Percentiles rank a stretch among this genome's conserved stretches.
Conservation (phyloP, 2,888 invertebrate species). For the Ceraclea dissimilis region DNA sequence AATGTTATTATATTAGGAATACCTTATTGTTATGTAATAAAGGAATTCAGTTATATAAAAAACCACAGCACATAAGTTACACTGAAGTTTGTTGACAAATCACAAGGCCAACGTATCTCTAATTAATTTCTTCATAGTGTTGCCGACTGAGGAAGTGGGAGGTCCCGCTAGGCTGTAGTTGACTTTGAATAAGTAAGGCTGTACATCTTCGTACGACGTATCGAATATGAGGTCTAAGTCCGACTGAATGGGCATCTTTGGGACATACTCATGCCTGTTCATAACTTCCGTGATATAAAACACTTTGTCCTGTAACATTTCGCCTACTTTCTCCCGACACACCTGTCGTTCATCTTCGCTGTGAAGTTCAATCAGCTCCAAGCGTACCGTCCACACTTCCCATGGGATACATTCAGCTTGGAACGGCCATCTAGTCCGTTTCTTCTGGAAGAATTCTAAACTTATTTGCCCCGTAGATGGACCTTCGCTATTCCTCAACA, state of each 20-base stretch:
- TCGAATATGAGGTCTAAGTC: slow-evolving; percentile 94
- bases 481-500: slow-evolving; percentile 64
- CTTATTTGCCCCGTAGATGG: slow-evolving; percentile 79
- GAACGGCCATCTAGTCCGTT: slow-evolving; percentile 84
- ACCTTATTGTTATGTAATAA: too few relatives aligned
- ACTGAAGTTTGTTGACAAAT: slow-evolving; percentile 30
- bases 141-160: slow-evolving; percentile 72
- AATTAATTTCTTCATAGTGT: slow-evolving; percentile 83
- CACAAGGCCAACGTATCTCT: slow-evolving; percentile 78
- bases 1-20: too few relatives aligned
- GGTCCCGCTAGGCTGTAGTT: slow-evolving; percentile 76
- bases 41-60: neutral
- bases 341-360: slow-evolving; percentile 82
- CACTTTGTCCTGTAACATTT: slow-evolving; percentile 85
- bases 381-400: slow-evolving; percentile 96
- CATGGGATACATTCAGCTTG: slow-evolving; percentile 90
- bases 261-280: slow-evolving; percentile 93
- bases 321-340: slow-evolving; percentile 81
- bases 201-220: slow-evolving; percentile 85
- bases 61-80: neutral
- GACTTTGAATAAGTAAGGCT: slow-evolving; percentile 94
- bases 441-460: slow-evolving; percentile 91
- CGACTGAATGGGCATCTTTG: slow-evolving; percentile 88
- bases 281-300: slow-evolving; percentile 92
- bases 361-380: slow-evolving; percentile 79